Evolutionary conservation across 2,888 invertebrate species (phyloP).

Genomic region (Limnephilus lunatus): DNA sequence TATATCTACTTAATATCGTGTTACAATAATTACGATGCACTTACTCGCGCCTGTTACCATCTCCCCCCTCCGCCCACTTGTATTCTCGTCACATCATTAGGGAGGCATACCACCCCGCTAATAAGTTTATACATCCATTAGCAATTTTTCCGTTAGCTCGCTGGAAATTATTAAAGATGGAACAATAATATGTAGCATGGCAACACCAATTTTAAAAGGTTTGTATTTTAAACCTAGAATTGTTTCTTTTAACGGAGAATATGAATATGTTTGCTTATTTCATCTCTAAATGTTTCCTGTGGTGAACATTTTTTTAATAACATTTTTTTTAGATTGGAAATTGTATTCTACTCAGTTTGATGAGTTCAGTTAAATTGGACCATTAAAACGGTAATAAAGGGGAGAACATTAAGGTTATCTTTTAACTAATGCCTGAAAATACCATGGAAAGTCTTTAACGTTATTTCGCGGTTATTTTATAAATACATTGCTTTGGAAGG

Average conservation of each 20-base stretch:
- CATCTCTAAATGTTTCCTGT: not conserved
- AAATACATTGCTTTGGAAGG: not conserved
- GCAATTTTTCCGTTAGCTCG: not conserved
- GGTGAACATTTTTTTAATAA: not conserved
- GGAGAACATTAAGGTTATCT: not conserved
- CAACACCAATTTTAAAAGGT: constrained; percentile 14
- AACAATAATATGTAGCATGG: constrained; percentile 3
- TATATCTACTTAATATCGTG: not conserved
- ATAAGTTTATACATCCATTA: constrained; percentile 43
- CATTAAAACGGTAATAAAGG: not conserved
- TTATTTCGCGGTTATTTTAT: not conserved
- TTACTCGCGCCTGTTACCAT: not conserved
- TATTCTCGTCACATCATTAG: constrained; percentile 17
- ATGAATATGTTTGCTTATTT: not conserved
- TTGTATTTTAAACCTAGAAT: not conserved
- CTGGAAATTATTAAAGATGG: constrained; percentile 14
- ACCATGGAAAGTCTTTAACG: not conserved
- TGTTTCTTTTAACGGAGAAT: not conserved
- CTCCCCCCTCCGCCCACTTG: constrained; percentile 4
- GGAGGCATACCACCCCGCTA: not conserved
- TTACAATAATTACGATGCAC: constrained; percentile 9
- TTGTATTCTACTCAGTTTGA: not conserved
- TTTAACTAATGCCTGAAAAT: not conserved
- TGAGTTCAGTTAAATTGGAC: not conserved
- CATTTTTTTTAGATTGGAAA: not conserved